These are phyloP conservation scores for Herminia tarsipennalis DNA, from an alignment of 2,888 invertebrate genomes.

Conservation along the genomic window DNA sequence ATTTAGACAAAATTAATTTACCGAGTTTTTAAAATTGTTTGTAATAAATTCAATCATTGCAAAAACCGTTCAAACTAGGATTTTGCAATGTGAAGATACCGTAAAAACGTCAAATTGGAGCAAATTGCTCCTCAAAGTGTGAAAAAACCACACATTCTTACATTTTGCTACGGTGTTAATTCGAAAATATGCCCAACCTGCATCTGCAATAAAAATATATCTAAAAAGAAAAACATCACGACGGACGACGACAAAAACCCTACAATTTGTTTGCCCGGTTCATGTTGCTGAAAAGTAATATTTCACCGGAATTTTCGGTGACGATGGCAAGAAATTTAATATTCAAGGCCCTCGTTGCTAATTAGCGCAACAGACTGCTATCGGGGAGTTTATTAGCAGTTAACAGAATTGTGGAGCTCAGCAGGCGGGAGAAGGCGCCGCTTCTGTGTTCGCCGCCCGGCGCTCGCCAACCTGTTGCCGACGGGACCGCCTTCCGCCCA, in stretches of 20 bases:
- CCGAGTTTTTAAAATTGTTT: too few relatives aligned
- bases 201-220: too few relatives aligned
- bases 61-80: too few relatives aligned
- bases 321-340: constrained; percentile 64
- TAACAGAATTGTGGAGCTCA: constrained; percentile 70
- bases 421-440: constrained; percentile 57
- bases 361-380: constrained; percentile 67
- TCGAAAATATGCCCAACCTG: too few relatives aligned
- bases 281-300: constrained; percentile 53
- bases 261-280: constrained; percentile 46
- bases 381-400: constrained; percentile 73
- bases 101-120: too few relatives aligned
- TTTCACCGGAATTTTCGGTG: constrained; percentile 54
- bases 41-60: too few relatives aligned
- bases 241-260: constrained; percentile 10
- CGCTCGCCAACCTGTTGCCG: constrained; percentile 80
- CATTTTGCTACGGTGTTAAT: too few relatives aligned
- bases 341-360: constrained; percentile 63
- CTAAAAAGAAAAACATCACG: constrained; percentile 1
- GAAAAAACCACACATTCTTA: too few relatives aligned
- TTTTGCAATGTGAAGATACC: too few relatives aligned
- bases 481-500: constrained; percentile 84
- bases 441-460: constrained; percentile 56
- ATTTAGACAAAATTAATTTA: too few relatives aligned
- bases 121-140: too few relatives aligned